Percentiles rank a stretch among this genome's conserved stretches.
phyloP scores from a whole-genome alignment of 2,888 invertebrate genomes.

The Vandiemenella viatica region DNA sequence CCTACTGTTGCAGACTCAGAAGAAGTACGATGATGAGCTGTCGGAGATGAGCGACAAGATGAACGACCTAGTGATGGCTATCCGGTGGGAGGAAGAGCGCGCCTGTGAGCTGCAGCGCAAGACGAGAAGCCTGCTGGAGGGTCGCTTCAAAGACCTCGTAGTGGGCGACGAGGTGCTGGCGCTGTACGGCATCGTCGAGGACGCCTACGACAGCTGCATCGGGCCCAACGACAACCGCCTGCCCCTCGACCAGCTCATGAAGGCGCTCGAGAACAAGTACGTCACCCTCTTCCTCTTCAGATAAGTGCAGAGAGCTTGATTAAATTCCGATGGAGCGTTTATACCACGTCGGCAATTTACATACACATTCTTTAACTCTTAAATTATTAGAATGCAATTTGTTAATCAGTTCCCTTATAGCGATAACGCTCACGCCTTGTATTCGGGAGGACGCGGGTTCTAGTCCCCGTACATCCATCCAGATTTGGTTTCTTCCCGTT shows the following conservation, averaged over 20 bases:
- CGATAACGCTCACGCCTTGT: too few species aligned
- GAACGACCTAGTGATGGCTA: slow-evolving; percentile 28
- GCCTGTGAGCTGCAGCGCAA: slow-evolving; percentile 29
- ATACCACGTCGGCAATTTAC: too few species aligned
- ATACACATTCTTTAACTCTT: too few species aligned
- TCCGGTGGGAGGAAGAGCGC: slow-evolving; percentile 33
- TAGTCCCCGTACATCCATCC: too few species aligned
- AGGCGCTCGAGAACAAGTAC: slow-evolving; percentile 33
- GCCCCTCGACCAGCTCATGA: slow-evolving; percentile 38
- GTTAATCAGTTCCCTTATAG: too few species aligned
- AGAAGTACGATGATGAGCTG: slow-evolving; percentile 28
- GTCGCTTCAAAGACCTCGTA: slow-evolving; percentile 39
- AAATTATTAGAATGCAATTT: too few species aligned
- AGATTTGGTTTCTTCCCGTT: too few species aligned
- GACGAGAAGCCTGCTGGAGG: slow-evolving; percentile 37
- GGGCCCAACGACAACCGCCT: slow-evolving; percentile 42
- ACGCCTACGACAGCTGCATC: slow-evolving; percentile 43
- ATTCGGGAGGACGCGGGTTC: too few species aligned
- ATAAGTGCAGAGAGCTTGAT: too few species aligned
- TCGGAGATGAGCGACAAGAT: slow-evolving; percentile 28
- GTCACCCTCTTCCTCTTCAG: too few species aligned
- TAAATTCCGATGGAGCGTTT: too few species aligned
- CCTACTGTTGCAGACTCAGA: too few species aligned
- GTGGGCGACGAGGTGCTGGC: slow-evolving; percentile 40
- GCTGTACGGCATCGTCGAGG: slow-evolving; percentile 42